phyloP scores from a whole-genome alignment of 2,797 vertebrate species.

The Harpagifer antarcticus region DNA sequence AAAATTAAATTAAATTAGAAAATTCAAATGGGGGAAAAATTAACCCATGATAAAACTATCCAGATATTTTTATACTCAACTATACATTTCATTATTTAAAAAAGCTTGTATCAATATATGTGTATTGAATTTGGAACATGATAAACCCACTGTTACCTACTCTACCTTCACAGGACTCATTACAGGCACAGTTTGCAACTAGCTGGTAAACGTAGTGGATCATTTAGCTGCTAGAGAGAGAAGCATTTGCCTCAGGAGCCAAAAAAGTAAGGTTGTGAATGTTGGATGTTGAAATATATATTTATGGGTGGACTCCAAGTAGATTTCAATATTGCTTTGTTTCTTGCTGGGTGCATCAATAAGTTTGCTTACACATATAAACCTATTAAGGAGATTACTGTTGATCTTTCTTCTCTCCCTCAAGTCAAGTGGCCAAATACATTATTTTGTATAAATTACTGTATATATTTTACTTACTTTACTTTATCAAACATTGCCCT shows the following conservation, averaged over 20 bases:
- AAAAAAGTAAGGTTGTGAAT: neutral
- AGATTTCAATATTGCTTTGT: neutral
- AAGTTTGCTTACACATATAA: neutral
- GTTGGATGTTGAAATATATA: neutral
- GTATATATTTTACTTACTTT: neutral
- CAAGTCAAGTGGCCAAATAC: neutral
- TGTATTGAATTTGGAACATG: neutral
- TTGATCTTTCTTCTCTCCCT: neutral
- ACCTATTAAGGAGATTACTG: no score
- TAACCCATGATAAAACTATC: neutral
- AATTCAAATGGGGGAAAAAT: conserved; percentile 6
- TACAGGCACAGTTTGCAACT: neutral
- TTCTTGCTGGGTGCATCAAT: neutral
- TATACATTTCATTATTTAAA: neutral
- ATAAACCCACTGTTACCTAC: neutral
- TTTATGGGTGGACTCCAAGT: neutral
- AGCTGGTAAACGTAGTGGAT: neutral
- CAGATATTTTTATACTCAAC: neutral
- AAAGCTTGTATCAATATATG: neutral
- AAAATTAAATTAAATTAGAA: no score
- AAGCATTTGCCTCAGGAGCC: neutral
- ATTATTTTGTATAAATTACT: neutral
- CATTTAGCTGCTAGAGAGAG: neutral
- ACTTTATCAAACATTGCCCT: neutral
- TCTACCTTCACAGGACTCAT: neutral